Percentiles rank a stretch among this genome's conserved stretches.
phyloP scores from a whole-genome alignment of 1,140 invertebrate species.

The Atta colombica region DNA sequence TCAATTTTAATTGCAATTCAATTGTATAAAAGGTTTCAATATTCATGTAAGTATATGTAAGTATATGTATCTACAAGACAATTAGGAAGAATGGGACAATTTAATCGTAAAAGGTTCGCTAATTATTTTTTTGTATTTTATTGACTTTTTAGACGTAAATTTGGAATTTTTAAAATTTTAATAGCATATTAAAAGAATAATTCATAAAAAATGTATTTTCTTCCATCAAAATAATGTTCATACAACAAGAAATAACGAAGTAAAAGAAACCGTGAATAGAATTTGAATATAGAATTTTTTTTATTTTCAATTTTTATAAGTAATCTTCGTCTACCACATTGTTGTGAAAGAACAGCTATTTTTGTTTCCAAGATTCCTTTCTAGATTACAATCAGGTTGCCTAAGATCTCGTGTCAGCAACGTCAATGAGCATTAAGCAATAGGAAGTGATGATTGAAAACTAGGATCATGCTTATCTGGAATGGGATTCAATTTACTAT shows the following conservation, averaged over 20 bases:
- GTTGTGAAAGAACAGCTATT: slow-evolving; percentile 21
- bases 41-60: too few relatives aligned
- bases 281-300: background rate
- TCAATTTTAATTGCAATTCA: background rate
- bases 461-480: slow-evolving; percentile 12
- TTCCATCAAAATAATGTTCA: slow-evolving; percentile 5
- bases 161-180: too few relatives aligned
- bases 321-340: background rate
- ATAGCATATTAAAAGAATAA: too few relatives aligned
- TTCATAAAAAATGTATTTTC: background rate
- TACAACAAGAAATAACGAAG: background rate
- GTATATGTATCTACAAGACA: too few relatives aligned
- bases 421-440: background rate
- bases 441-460: slow-evolving; percentile 16
- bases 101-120: too few relatives aligned
- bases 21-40: too few relatives aligned
- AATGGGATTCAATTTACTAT: slow-evolving; percentile 57
- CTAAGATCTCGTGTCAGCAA: background rate
- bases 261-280: background rate
- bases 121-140: too few relatives aligned
- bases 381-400: slow-evolving; percentile 26
- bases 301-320: background rate
- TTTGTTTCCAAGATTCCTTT: slow-evolving; percentile 27
- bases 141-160: too few relatives aligned
- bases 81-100: too few relatives aligned